Evolutionary conservation across 1,140 invertebrate genomes (phyloP).

Genomic region (Pemphigus obesinymphae): DNA sequence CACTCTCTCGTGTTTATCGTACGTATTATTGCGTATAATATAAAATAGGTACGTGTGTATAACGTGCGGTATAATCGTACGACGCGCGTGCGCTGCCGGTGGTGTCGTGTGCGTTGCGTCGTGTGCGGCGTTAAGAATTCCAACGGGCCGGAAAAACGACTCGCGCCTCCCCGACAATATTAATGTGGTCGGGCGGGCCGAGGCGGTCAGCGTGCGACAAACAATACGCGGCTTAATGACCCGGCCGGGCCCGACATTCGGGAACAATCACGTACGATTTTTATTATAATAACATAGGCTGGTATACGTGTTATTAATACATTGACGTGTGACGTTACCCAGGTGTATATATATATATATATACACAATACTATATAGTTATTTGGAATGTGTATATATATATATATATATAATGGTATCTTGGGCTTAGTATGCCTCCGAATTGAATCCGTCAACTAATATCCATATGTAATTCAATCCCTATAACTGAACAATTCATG

Average conservation of each 20-base stretch:
- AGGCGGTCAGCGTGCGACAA: conserved; percentile 1
- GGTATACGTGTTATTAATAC: no score
- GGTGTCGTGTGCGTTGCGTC: background rate
- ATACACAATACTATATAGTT: no score
- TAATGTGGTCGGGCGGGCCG: background rate
- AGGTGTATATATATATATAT: no score
- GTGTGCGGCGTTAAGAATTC: background rate
- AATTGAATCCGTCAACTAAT: no score
- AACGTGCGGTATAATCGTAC: background rate
- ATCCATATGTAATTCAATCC: no score
- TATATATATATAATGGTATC: no score
- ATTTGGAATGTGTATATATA: no score
- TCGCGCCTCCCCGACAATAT: background rate
- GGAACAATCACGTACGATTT: conserved; percentile 9
- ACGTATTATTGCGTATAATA: background rate
- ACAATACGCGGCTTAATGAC: conserved; percentile 30
- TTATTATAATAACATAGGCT: conserved; percentile 1
- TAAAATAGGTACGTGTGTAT: background rate
- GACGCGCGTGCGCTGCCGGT: background rate
- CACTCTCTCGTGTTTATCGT: background rate
- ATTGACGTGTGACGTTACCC: no score
- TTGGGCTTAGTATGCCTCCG: no score
- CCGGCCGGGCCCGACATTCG: background rate
- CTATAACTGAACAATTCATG: no score
- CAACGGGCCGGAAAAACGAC: background rate